Evolutionary conservation across 2,113 vertebrate genomes (phyloP).

Genomic region (Casuarius casuarius): DNA sequence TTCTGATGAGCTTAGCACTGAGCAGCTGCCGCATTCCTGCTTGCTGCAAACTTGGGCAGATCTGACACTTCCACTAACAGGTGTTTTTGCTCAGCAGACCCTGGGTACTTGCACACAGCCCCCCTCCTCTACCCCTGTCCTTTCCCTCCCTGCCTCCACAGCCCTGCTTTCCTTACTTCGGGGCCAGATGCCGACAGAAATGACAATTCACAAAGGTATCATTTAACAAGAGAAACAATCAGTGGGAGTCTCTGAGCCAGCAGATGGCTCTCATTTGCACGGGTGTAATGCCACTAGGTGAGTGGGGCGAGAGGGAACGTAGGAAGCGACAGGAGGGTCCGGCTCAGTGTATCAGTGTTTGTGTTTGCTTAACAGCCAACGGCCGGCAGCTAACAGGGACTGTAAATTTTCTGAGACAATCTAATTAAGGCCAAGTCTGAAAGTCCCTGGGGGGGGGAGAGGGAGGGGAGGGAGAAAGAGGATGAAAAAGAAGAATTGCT

Average conservation of each 20-base stretch:
- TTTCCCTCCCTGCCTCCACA: not conserved
- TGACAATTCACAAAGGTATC: not conserved
- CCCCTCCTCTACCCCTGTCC: not conserved
- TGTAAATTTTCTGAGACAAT: constrained; percentile 9
- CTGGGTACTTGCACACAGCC: not conserved
- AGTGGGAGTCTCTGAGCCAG: not conserved
- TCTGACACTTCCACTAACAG: not conserved
- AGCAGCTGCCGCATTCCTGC: not conserved
- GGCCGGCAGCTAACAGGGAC: fast-evolving
- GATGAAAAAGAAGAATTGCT: not conserved
- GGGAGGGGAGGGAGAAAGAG: not conserved
- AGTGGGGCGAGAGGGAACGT: not conserved
- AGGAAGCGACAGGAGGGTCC: not conserved
- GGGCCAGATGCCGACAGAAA: not conserved
- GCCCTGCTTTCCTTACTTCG: not conserved
- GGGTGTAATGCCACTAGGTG: not conserved
- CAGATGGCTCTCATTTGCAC: not conserved
- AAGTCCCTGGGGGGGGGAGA: not conserved
- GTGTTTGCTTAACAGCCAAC: not conserved
- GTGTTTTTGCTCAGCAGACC: not conserved
- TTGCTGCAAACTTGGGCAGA: not conserved
- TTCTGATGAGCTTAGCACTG: not conserved
- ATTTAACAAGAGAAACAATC: not conserved
- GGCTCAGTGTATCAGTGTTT: not conserved
- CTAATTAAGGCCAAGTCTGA: not conserved